These are phyloP conservation scores for Zaprionus africanus DNA, from an alignment of 1,140 invertebrate genomes.

Conservation along the genomic window DNA sequence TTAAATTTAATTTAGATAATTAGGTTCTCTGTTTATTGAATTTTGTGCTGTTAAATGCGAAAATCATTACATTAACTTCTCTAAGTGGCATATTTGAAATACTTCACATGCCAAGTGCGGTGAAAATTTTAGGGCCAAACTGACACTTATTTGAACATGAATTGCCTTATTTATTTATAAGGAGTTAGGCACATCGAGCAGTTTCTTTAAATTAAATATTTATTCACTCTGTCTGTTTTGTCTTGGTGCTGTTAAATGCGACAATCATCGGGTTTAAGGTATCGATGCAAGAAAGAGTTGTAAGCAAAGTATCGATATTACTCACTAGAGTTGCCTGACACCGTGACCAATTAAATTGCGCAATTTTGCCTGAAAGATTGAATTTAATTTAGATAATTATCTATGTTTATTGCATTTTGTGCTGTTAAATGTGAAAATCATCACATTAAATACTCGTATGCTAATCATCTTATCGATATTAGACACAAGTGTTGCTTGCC, in stretches of 20 bases:
- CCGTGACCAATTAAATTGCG: too few relatives aligned
- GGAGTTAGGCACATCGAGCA: background rate
- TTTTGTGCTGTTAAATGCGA: background rate
- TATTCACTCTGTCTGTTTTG: background rate
- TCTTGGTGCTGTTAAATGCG: too few relatives aligned
- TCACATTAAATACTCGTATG: background rate
- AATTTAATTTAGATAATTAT: background rate
- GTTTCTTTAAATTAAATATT: background rate
- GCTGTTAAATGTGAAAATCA: background rate
- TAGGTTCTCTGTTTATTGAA: background rate
- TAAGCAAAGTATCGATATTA: too few relatives aligned
- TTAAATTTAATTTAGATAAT: background rate
- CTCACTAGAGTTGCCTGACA: too few relatives aligned
- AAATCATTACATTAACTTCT: background rate
- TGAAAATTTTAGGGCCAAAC: background rate
- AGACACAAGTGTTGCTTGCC: background rate
- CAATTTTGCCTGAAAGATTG: too few relatives aligned
- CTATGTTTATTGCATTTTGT: background rate
- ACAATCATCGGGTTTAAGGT: too few relatives aligned
- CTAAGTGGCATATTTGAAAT: constrained; percentile 1
- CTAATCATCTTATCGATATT: background rate
- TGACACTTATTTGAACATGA: background rate
- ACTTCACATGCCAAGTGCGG: constrained; percentile 1
- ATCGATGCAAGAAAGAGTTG: too few relatives aligned
- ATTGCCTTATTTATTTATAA: background rate